A percentile compares a stretch with the other conserved stretches of the same genome.
Conservation (phyloP, 2,888 invertebrate species). For the Agapostemon virescens region DNA sequence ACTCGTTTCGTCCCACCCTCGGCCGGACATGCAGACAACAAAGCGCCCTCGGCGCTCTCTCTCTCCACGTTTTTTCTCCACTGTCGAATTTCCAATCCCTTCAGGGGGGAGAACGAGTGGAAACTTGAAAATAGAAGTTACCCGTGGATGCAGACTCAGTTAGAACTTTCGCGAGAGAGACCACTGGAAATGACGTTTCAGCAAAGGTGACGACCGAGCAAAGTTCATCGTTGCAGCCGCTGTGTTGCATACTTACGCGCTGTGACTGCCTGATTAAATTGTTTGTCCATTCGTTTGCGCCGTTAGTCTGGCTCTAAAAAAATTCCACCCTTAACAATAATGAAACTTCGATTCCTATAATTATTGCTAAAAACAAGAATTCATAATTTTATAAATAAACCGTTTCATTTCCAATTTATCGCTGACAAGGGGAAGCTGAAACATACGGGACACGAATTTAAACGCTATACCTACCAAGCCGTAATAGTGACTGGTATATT, state of each 20-base stretch:
- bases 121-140: constrained; percentile 68
- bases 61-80: constrained; percentile 29
- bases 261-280: constrained; percentile 11
- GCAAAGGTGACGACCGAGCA: constrained; percentile 51
- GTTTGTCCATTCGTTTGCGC: not conserved
- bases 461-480: too few species aligned
- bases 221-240: constrained; percentile 33
- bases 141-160: constrained; percentile 58
- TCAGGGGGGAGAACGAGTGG: constrained; percentile 12
- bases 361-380: not conserved
- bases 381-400: not conserved
- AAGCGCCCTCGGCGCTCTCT: constrained; percentile 62
- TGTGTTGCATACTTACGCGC: constrained; percentile 2
- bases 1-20: constrained; percentile 63
- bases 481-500: too few species aligned
- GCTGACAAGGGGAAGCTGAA: too few species aligned
- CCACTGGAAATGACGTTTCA: constrained; percentile 59
- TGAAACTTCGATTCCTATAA: not conserved
- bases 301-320: not conserved
- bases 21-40: constrained; percentile 67
- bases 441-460: too few species aligned
- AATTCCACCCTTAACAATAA: not conserved
- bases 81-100: constrained; percentile 64
- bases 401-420: not conserved
- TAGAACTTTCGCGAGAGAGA: constrained; percentile 59